Evolutionary conservation across 1,140 invertebrate species (phyloP).

Genomic region (Bombus terrestris): DNA sequence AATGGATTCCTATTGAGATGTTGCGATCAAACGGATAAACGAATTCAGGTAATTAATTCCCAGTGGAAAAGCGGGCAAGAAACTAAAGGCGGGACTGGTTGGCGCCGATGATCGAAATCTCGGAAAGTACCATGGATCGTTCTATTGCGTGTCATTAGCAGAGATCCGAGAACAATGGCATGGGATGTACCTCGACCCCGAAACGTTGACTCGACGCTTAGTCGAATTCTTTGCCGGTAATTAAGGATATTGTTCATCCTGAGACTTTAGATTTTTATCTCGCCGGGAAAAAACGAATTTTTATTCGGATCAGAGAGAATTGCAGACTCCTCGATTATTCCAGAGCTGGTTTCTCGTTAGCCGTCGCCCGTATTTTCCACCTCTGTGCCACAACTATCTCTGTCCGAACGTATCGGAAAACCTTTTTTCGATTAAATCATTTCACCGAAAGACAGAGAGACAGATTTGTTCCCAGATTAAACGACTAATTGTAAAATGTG

Average conservation of each 20-base stretch:
- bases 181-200: background rate
- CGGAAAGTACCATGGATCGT: constrained; percentile 11
- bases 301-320: background rate
- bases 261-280: constrained; percentile 32
- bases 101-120: constrained; percentile 1
- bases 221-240: constrained; percentile 19
- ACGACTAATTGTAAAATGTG: constrained; percentile 8
- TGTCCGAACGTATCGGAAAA: constrained; percentile 8
- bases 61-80: background rate
- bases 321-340: background rate
- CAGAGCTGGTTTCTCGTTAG: background rate
- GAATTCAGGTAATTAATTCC: background rate
- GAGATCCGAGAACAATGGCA: constrained; percentile 26
- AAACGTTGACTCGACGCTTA: constrained; percentile 36
- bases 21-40: background rate
- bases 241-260: constrained; percentile 44
- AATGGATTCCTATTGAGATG: background rate
- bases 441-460: background rate
- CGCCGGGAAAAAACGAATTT: background rate
- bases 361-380: background rate
- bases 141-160: constrained; percentile 38
- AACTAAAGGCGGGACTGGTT: background rate
- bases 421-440: constrained; percentile 15
- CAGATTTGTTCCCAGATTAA: background rate
- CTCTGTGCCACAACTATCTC: background rate